A percentile compares a stretch with the other conserved stretches of the same genome.
phyloP scores from a whole-genome alignment of 2,113 vertebrate genomes.

The mouse (Mus musculus) region GRCm39 chr12:116242501-116243000 shows the following conservation, averaged over 20 bases:
- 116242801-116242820: background rate
- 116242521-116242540: background rate
- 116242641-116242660: background rate
- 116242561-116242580: background rate
- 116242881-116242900: background rate
- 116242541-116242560: background rate
- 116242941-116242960: background rate
- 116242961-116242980: background rate
- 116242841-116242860: background rate
- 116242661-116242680: background rate
- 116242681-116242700: background rate
- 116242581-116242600: background rate
- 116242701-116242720: background rate
- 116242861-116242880: background rate
- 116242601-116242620: background rate
- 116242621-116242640: background rate
- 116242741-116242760: background rate
- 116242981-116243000: background rate
- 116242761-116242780: background rate
- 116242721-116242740: background rate
- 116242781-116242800: background rate
- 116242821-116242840: background rate
- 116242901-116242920: background rate
- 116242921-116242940: background rate
- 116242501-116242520: background rate